These are phyloP conservation scores for Lepidurus packardi DNA, from an alignment of 1,140 invertebrate genomes.

Conservation along the genomic window DNA sequence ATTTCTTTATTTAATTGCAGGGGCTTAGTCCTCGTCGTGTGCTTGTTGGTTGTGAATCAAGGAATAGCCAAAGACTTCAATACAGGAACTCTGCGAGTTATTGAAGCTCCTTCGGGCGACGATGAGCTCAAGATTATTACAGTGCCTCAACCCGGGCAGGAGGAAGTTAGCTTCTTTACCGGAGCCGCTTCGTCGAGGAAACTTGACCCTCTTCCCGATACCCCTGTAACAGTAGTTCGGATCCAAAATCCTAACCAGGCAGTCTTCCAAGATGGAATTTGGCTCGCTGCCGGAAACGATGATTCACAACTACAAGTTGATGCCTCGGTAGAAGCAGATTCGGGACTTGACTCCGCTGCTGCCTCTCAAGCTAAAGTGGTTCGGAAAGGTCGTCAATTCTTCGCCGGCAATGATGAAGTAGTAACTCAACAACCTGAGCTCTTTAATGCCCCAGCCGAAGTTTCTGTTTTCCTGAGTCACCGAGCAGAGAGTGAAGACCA, in stretches of 20 bases:
- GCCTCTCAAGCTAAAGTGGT: neutral
- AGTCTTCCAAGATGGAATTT: neutral
- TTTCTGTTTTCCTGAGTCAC: neutral
- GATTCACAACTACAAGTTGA: neutral
- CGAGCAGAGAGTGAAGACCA: neutral
- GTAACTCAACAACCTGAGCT: neutral
- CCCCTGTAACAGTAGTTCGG: neutral
- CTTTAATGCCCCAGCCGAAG: neutral
- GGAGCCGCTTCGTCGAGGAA: neutral
- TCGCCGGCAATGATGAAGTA: neutral
- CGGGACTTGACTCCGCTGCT: neutral
- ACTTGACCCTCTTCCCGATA: neutral
- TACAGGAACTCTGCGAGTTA: neutral
- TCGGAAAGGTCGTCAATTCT: neutral
- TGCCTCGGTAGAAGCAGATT: neutral
- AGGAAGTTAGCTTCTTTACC: conserved; percentile 32
- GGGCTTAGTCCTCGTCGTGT: neutral
- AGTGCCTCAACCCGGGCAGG: conserved; percentile 32
- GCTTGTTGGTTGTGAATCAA: neutral
- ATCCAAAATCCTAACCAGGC: neutral
- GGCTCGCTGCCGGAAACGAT: neutral
- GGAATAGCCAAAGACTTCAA: neutral
- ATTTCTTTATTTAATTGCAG: neutral
- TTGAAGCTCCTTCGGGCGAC: neutral
- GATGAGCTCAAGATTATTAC: conserved; percentile 34